Evolutionary conservation across 2,113 vertebrate genomes (phyloP), one percentile per base, ranked within the genome.

Genomic region (Lucifuga dentata): DNA sequence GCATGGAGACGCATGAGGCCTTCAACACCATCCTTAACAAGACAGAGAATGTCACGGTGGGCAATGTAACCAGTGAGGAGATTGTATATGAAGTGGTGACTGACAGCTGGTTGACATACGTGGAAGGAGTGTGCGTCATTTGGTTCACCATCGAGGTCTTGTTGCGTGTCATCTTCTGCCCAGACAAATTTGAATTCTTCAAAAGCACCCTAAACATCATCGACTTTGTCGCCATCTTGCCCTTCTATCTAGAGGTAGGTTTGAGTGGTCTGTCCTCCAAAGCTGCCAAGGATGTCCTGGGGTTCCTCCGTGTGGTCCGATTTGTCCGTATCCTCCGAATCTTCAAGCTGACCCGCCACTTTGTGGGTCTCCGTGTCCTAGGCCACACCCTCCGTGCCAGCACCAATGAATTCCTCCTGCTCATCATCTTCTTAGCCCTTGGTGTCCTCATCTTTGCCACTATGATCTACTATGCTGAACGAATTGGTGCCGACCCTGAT

Each of bases 81-180:
- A 90, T 92, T 4, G 93, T 94, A 0, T 92, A 82, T 11, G 96
- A 98, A 41, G 92, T 98, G 86, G 96, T 98, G 82, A 98, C 96
- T 0, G 96, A 98, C 90, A 96, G 96, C 68, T 94, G 96, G 88
- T 90, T 99, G 83, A 96, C 95, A 11, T 98, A 98, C 76, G 97
- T 99, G 1, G 98, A 99, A 79, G 98, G 97, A 0, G 93, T 98
- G 58, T 99, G 98, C 0, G 98, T 99, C 61, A 86, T 99, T 36
- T 99, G 98, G 98, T 99, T 99, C 76, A 99, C 97, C 12, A 91
- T 99, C 0, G 98, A 99, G 86, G 98, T 98, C 77, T 86, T 98
- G 74, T 93, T 97, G 8, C 94, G 98, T 50, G 95, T 99, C 70
- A 83, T 93, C 83, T 99, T 95, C 92, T 98, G 97, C 78, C 98